A percentile compares a stretch with the other conserved stretches of the same genome.
Evolutionary conservation across 2,888 invertebrate species (phyloP).

Genomic region (Phanerotoma sp.): DNA sequence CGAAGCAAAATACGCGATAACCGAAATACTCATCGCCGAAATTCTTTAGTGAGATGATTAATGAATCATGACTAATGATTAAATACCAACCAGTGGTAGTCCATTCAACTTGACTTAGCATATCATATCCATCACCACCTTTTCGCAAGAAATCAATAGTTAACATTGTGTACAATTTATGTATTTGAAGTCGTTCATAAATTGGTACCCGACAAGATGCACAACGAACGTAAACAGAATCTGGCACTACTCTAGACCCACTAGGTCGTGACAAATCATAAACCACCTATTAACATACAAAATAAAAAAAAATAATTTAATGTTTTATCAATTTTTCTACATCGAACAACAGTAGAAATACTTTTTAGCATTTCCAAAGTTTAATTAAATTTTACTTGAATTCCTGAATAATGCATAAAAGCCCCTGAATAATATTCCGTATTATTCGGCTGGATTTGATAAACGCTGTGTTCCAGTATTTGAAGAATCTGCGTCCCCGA

Average conservation of each 20-base stretch:
- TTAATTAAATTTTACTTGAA: conserved; percentile 55
- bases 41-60: too few relatives aligned
- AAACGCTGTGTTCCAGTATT: conserved; percentile 71
- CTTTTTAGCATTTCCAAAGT: too few relatives aligned
- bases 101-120: conserved; percentile 56
- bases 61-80: too few relatives aligned
- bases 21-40: conserved; percentile 32
- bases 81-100: conserved; percentile 48
- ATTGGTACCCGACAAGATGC: conserved; percentile 66
- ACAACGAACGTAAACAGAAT: conserved; percentile 67
- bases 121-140: conserved; percentile 75
- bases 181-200: conserved; percentile 61
- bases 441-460: conserved; percentile 34
- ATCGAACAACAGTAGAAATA: too few relatives aligned
- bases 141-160: conserved; percentile 66
- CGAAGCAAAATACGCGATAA: too few relatives aligned
- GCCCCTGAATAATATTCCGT: conserved; percentile 63
- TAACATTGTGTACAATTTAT: conserved; percentile 66
- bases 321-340: neutral
- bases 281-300: conserved; percentile 61
- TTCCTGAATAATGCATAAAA: conserved; percentile 82
- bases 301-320: conserved; percentile 15
- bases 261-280: conserved; percentile 67
- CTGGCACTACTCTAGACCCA: conserved; percentile 64
- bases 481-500: conserved; percentile 66